Conservation (phyloP, 2,888 invertebrate species). For the Pyrocoelia pectoralis region DNA sequence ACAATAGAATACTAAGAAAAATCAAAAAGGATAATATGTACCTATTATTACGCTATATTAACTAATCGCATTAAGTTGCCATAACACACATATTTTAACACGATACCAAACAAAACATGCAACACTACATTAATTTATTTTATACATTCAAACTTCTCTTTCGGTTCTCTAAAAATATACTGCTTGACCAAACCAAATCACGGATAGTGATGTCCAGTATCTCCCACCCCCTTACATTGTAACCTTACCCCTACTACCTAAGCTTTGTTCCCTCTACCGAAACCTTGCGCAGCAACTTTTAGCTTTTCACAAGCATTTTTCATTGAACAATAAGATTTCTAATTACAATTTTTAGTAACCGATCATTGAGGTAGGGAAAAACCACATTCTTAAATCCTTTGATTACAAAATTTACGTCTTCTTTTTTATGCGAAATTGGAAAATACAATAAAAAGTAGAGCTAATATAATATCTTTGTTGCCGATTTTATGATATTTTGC, state of each 20-base stretch:
- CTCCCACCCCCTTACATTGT: slow-evolving; percentile 40
- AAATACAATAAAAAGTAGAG: too few relatives aligned
- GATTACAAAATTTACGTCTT: too few relatives aligned
- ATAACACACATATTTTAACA: slow-evolving; percentile 6
- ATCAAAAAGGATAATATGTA: slow-evolving; percentile 6
- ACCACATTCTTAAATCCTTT: too few relatives aligned
- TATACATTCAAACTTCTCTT: slow-evolving; percentile 1
- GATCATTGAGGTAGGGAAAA: too few relatives aligned
- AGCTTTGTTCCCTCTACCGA: slow-evolving; percentile 34
- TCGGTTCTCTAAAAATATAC: slow-evolving; percentile 21
- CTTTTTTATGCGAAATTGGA: too few relatives aligned
- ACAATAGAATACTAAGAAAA: too few relatives aligned
- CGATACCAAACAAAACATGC: not conserved
- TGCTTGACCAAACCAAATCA: slow-evolving; percentile 47
- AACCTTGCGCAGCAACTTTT: slow-evolving; percentile 27
- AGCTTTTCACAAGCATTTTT: slow-evolving; percentile 15
- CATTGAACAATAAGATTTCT: not conserved
- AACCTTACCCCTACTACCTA: slow-evolving; percentile 40
- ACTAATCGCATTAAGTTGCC: too few relatives aligned
- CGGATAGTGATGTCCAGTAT: slow-evolving; percentile 45
- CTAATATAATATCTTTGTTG: too few relatives aligned
- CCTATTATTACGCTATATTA: slow-evolving; percentile 15
- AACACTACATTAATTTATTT: slow-evolving; percentile 1
- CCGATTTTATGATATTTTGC: too few relatives aligned
- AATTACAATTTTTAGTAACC: not conserved